These are phyloP conservation scores for Anthophora plumipes DNA, from an alignment of 2,888 invertebrate genomes.

Conservation along the genomic window DNA sequence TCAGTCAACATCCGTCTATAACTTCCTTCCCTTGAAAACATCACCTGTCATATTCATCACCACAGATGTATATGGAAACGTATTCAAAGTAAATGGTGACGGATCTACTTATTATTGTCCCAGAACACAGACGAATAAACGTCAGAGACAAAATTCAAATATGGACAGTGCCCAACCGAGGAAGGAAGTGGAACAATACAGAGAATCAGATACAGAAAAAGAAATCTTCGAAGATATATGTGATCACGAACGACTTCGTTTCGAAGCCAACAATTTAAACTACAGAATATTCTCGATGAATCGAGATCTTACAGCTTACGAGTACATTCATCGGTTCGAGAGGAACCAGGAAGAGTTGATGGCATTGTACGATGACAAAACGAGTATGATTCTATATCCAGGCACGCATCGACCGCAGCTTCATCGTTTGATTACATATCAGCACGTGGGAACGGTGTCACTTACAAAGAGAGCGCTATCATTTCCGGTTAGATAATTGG, in stretches of 20 bases:
- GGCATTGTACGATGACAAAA: constrained; percentile 55
- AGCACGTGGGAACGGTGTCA: constrained; percentile 57
- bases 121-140: neutral
- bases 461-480: constrained; percentile 66
- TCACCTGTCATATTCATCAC: constrained; percentile 61
- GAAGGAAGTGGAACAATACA: neutral
- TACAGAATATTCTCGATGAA: constrained; percentile 78
- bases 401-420: constrained; percentile 60
- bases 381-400: constrained; percentile 64
- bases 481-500: constrained; percentile 51
- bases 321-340: constrained; percentile 76
- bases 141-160: neutral
- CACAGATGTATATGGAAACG: constrained; percentile 68
- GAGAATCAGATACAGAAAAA: neutral
- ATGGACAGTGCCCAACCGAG: constrained; percentile 1
- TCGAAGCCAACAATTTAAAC: constrained; percentile 3
- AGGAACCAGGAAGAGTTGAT: constrained; percentile 48
- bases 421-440: constrained; percentile 67
- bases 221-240: constrained; percentile 6
- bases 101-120: constrained; percentile 63
- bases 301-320: constrained; percentile 75
- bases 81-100: constrained; percentile 68
- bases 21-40: constrained; percentile 17
- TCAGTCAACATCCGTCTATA: constrained; percentile 60
- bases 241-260: constrained; percentile 21